Base-by-base conservation (phyloP, 2,113 vertebrate genomes). In the Halichoerus grypus region DNA sequence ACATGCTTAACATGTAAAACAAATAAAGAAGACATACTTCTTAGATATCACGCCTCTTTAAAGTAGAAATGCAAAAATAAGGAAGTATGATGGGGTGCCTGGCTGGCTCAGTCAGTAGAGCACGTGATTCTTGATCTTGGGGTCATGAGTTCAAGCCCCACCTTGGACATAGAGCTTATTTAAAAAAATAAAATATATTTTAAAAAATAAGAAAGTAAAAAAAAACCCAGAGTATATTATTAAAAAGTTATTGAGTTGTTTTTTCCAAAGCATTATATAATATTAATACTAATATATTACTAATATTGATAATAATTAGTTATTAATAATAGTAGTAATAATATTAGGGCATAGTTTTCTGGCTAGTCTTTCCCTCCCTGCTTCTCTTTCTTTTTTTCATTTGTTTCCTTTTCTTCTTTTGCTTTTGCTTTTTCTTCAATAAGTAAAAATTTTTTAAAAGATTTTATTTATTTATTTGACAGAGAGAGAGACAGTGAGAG, bases 61-160 rank as follows among this genome's bases (percentile, higher is more conserved):
- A 88, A 77, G n/a, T 91, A 83, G 24, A 95, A 65, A 42, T 80
- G 80, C 24, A 88, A 95, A 97, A 88, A 65, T 42, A 88, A 80
- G 28, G 95, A 86, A 42, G 8, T 76, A 33, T 82, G 85, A 49
- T 16, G 42, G 7, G 4, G 26, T 76, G 74, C 7, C 42, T 76
- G 42, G 42, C 26, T 76, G 42, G 42, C 24, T 76, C 42, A 49
- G 26, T 46, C 42, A 16, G 22, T 49, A 76, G 14, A 76, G 42
- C 74, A 49, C 4, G 3, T 49, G 26, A 76, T 7, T 46, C 7
- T 69, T 69, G 33, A 69, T 18, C 65, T 31, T 28, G 13, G 74
- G 26, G 42, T 76, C 26, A 46, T 18, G 74, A 76, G 7, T 42
- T 49, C 74, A 76, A 76, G 42, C 7, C 14, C 74, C 4, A 49